Evolutionary conservation across 1,140 invertebrate species (phyloP).

Genomic region (Philopotamus ludificatus): DNA sequence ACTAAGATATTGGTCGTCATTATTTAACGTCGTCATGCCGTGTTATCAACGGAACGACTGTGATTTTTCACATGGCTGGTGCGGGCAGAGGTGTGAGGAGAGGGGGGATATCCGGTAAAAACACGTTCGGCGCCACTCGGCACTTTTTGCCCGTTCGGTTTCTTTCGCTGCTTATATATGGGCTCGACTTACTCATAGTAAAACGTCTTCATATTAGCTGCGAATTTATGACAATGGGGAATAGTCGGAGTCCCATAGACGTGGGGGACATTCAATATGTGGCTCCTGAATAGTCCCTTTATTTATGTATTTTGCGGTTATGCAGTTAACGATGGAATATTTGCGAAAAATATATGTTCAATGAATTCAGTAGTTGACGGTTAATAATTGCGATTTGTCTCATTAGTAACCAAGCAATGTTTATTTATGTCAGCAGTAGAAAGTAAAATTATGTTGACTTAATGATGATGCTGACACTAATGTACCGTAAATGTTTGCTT

Average conservation of each 20-base stretch:
- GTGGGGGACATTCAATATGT: background rate
- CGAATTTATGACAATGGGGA: background rate
- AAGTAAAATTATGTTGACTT: too few relatives aligned
- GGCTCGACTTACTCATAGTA: background rate
- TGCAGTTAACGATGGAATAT: too few relatives aligned
- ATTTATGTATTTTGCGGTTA: too few relatives aligned
- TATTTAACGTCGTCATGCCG: conserved; percentile 40
- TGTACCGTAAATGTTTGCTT: too few relatives aligned
- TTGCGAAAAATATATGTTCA: too few relatives aligned
- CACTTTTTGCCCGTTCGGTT: background rate
- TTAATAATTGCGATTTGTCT: too few relatives aligned
- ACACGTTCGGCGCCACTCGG: background rate
- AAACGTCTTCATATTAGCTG: background rate
- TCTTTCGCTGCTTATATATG: background rate
- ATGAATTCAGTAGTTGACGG: too few relatives aligned
- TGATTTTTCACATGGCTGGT: conserved; percentile 39
- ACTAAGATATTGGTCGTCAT: conserved; percentile 41
- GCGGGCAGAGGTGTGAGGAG: background rate
- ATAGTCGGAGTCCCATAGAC: background rate
- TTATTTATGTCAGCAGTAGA: too few relatives aligned
- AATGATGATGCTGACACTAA: too few relatives aligned
- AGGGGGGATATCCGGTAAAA: background rate
- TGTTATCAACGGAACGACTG: conserved; percentile 40
- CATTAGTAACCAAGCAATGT: too few relatives aligned
- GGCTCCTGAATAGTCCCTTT: too few relatives aligned